These are phyloP conservation scores for Cynopterus brachyotis DNA, from an alignment of 2,113 vertebrate species.

Conservation along the genomic window DNA sequence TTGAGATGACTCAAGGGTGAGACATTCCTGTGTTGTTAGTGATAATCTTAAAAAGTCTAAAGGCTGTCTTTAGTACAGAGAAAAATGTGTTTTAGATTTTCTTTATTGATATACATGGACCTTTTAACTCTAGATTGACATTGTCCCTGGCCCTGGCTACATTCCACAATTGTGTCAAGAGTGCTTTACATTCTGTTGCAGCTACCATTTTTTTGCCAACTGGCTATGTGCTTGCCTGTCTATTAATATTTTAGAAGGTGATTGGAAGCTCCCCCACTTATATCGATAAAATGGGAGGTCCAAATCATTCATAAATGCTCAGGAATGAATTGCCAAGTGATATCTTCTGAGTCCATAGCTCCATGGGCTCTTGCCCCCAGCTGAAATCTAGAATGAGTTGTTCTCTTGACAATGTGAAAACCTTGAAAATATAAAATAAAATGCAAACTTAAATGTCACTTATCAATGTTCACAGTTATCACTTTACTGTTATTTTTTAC, in stretches of 20 bases:
- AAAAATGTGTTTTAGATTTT: conserved; percentile 57
- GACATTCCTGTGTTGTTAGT: not conserved
- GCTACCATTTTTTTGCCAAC: conserved; percentile 19
- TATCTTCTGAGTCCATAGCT: not conserved
- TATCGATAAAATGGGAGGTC: not conserved
- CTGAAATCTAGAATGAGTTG: not conserved
- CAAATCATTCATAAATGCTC: conserved; percentile 15
- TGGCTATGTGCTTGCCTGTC: conserved; percentile 30
- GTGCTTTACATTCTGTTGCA: not conserved
- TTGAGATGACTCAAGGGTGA: not conserved
- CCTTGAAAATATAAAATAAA: not conserved
- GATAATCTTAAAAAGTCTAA: conserved; percentile 36
- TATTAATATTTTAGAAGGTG: conserved; percentile 54
- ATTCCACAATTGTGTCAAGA: not conserved
- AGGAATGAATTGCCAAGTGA: not conserved
- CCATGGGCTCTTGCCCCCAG: not conserved
- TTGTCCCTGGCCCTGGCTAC: not conserved
- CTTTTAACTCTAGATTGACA: conserved; percentile 51
- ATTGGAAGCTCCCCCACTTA: conserved; percentile 14
- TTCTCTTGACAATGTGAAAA: conserved; percentile 17
- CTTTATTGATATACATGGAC: conserved; percentile 57
- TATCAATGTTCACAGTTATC: not conserved
- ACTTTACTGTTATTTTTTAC: conserved; percentile 35
- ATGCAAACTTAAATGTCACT: not conserved
- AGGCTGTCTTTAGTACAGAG: conserved; percentile 47